Percentiles rank a stretch among this genome's conserved stretches.
These are phyloP conservation scores for Ophion costatus DNA, from an alignment of 2,888 invertebrate genomes.

Conservation along the genomic window DNA sequence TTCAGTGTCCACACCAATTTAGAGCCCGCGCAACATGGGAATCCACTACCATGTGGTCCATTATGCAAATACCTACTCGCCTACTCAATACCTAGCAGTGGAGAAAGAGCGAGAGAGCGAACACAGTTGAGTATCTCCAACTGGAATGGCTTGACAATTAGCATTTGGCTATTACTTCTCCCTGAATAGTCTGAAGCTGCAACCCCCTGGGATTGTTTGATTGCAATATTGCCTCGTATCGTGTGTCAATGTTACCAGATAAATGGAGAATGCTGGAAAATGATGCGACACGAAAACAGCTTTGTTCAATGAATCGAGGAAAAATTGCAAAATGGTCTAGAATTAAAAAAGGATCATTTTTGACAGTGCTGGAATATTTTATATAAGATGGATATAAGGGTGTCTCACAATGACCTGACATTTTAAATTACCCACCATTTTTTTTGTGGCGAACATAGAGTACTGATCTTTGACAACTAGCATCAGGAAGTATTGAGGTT, in stretches of 20 bases:
- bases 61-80: slow-evolving; percentile 69
- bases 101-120: background rate
- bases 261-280: slow-evolving; percentile 4
- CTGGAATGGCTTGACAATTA: slow-evolving; percentile 21
- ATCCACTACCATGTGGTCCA: slow-evolving; percentile 68
- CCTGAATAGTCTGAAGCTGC: slow-evolving; percentile 49
- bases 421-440: no score
- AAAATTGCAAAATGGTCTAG: no score
- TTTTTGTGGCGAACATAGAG: no score
- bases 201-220: slow-evolving; percentile 23
- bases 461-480: no score
- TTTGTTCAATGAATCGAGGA: background rate
- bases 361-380: no score
- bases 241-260: background rate
- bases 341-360: no score
- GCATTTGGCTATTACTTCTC: slow-evolving; percentile 46
- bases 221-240: slow-evolving; percentile 23
- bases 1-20: slow-evolving; percentile 22
- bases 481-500: no score
- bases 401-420: no score
- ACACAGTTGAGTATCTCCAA: background rate
- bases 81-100: slow-evolving; percentile 3
- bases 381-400: no score
- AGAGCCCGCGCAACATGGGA: slow-evolving; percentile 65
- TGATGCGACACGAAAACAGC: background rate